phyloP scores from a whole-genome alignment of 2,888 invertebrate species.

The Tachystola acroxantha region DNA sequence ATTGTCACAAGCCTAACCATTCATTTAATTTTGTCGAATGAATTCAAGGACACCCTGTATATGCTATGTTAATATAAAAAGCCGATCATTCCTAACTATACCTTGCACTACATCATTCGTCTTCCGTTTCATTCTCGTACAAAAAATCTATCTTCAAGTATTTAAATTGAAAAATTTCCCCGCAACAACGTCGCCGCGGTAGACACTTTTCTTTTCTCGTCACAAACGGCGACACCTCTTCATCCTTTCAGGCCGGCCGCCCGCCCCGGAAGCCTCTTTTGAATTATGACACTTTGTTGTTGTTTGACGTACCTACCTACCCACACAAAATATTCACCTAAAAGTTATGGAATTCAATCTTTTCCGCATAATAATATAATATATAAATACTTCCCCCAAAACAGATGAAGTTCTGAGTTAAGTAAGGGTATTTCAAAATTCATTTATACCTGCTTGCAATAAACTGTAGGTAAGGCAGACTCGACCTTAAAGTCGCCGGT shows the following conservation, averaged over 20 bases:
- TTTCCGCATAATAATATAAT: too few relatives aligned
- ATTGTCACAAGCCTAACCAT: too few relatives aligned
- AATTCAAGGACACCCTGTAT: too few relatives aligned
- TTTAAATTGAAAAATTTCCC: constrained; percentile 15
- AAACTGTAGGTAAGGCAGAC: too few relatives aligned
- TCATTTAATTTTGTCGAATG: too few relatives aligned
- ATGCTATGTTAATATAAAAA: too few relatives aligned
- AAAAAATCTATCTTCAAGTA: constrained; percentile 1
- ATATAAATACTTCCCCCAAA: too few relatives aligned
- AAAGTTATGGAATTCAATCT: constrained; percentile 19
- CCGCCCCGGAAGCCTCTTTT: constrained; percentile 27
- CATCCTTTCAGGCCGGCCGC: constrained; percentile 22
- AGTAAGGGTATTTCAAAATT: too few relatives aligned
- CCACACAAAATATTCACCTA: constrained; percentile 28
- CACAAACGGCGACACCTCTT: constrained; percentile 16
- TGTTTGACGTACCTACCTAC: constrained; percentile 31
- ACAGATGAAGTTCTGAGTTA: too few relatives aligned
- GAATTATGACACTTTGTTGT: constrained; percentile 47
- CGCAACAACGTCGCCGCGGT: constrained; percentile 6
- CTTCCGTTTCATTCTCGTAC: background rate
- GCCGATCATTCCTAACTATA: too few relatives aligned
- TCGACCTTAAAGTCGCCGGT: too few relatives aligned
- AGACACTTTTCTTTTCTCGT: constrained; percentile 26
- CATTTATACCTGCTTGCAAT: too few relatives aligned
- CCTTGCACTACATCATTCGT: constrained; percentile 1